Evolutionary conservation across 64 coral and sea anemone species (phyloP), one percentile per base, ranked within the genome.

Genomic region (Orbicella faveolata): DNA sequence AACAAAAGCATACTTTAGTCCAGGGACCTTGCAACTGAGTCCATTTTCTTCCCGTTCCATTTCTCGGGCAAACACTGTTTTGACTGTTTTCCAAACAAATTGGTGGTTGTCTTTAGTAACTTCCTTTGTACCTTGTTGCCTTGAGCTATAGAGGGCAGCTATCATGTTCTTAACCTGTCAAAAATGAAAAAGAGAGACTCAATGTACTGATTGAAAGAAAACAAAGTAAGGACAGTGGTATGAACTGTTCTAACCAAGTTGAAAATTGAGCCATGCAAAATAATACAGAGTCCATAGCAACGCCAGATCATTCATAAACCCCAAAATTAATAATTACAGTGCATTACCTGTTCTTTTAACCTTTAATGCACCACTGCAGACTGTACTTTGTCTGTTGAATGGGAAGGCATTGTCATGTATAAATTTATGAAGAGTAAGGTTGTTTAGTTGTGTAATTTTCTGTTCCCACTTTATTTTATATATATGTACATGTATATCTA

Each of bases 111-210:
- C 68, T 52, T 48, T 25, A 30, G 59, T 66, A 20, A 68, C 15
- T 16, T 66, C 33, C 21, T 84, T 84, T 34, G 33, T 18, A 67
- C 81, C 59, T 11, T 66, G 11, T 25, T 8, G 59, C 33, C 81
- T 65, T 66, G 81, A 84, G 44, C 81, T 84, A 35, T 84, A 84
- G 2, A 84, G 12, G 2, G 81, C 81, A 13, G 81, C 81, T 84
- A 84, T 84, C 62, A 84, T 84, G 55, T 39, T 84, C 23, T 84
- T 68, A 34, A 84, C 14, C 59, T n/a, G n/a, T n/a, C n/a, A n/a
- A n/a, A n/a, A n/a, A n/a, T n/a, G n/a, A n/a, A n/a, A n/a, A 16
- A 14, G 2, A 84, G 4, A 66, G 23, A 67, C 41, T 48, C 41
- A 2, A 3, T 48, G 41, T 48, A 19, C 6, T 17, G 14, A 67